Conservation (phyloP, 2,113 vertebrate genomes). For the Eidolon helvum region DNA sequence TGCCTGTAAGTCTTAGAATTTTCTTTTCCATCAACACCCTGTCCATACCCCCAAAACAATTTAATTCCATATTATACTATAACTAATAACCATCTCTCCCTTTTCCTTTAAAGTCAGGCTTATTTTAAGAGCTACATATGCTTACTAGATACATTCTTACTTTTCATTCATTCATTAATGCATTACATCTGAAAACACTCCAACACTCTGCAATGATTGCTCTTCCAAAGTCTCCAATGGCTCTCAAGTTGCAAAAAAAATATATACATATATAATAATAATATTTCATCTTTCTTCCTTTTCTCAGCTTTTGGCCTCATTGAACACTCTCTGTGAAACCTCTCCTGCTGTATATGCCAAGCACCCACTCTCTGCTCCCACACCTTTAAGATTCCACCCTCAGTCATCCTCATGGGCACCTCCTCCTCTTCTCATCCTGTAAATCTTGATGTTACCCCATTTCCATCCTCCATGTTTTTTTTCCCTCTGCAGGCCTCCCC, state of each 20-base stretch:
- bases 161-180: neutral
- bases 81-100: neutral
- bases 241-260: neutral
- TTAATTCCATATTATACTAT: neutral
- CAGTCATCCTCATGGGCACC: accelerated
- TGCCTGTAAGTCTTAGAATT: neutral
- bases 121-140: neutral
- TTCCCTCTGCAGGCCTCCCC: neutral
- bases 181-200: neutral
- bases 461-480: neutral
- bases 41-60: neutral
- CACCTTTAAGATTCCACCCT: accelerated
- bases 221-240: neutral
- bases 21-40: neutral
- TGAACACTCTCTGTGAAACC: neutral
- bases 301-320: neutral
- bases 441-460: too few species aligned
- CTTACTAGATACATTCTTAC: neutral
- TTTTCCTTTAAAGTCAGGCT: neutral
- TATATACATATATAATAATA: neutral
- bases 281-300: too few species aligned
- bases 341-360: too few species aligned
- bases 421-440: neutral
- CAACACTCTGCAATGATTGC: neutral
- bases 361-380: neutral